Base-by-base conservation (phyloP, 1,140 invertebrate genomes). In the Diorhabda carinulata region DNA sequence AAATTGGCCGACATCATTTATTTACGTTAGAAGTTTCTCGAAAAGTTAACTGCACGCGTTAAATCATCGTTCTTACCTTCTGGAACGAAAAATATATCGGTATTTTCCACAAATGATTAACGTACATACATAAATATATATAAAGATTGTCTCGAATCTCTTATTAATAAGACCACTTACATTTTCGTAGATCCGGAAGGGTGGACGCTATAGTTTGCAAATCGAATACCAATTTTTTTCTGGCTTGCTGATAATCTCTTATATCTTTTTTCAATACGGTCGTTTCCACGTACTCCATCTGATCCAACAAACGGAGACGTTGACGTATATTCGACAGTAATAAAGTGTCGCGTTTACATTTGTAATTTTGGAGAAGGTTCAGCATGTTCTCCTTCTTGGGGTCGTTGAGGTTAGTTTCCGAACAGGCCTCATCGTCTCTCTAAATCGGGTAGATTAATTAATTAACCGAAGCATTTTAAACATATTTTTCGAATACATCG, bases 181-280 rank as follows among this genome's bases (percentile, higher is more conserved):
- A 52, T 52, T 52, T 52, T 52, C 47, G 6, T 3, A 52, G 47
- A 52, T 52, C 47, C 47, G 47, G 47, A 52, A 52, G 47, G 2
- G 47, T 52, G 6, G 47, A 52, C 6, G 47, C 47, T 52, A 52
- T 52, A 4, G 47, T 52, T 4, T 52, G 47, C n/a, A 52, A 52
- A 52, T 52, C 47, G n/a, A 52, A 52, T 52, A 52, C 47, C n/a
- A 52, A 52, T n/a, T 52, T 52, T 52, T 52, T 52, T 52, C 47
- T 52, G 4, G 47, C 47, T 52, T 52, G 47, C n/a, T 52, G 47
- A 4, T 52, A 52, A 52, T 52, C 47, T n/a, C 47, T 52, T 6
- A 52, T 52, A 52, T 52, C 47, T 52, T 52, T 52, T 52, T 52
- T 52, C 47, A 52, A n/a, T 52, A 52, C 47, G 6, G 47, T 52